Conservation (phyloP, 2,888 invertebrate species). For the Troides oblongomaculatus region DNA sequence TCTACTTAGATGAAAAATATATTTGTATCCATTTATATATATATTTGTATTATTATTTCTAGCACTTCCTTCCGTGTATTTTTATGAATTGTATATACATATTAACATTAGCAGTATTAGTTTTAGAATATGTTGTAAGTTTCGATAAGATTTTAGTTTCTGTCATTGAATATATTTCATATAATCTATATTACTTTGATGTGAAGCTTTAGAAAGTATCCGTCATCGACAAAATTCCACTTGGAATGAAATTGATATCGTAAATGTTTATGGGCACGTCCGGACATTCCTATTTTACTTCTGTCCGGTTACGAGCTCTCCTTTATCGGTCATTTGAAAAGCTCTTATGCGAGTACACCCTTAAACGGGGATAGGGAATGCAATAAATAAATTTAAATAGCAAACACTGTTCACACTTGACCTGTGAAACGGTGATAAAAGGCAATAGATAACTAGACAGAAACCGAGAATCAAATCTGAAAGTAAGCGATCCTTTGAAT, state of each 20-base stretch:
- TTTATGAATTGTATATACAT: too few species aligned
- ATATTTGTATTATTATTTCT: too few species aligned
- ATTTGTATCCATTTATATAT: too few species aligned
- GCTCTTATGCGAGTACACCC: not conserved
- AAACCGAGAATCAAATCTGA: not conserved
- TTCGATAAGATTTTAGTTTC: too few species aligned
- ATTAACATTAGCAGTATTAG: too few species aligned
- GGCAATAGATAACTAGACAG: not conserved
- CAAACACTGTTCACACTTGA: not conserved
- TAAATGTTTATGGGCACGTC: slow-evolving; percentile 3
- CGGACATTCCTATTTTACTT: slow-evolving; percentile 9
- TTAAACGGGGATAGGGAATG: not conserved
- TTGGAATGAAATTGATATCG: slow-evolving; percentile 5
- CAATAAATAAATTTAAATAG: slow-evolving; percentile 6
- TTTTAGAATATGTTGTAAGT: too few species aligned
- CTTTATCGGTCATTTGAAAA: slow-evolving; percentile 10
- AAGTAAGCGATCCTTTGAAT: not conserved
- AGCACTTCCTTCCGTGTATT: too few species aligned
- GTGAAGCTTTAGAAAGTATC: not conserved
- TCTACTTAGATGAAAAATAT: too few species aligned
- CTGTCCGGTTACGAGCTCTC: slow-evolving; percentile 7
- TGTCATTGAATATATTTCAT: not conserved
- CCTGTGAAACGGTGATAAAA: not conserved
- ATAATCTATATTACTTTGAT: not conserved
- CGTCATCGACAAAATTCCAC: not conserved